These are phyloP conservation scores for Falco cherrug DNA, from an alignment of 2,797 vertebrate species.

Conservation along the genomic window DNA sequence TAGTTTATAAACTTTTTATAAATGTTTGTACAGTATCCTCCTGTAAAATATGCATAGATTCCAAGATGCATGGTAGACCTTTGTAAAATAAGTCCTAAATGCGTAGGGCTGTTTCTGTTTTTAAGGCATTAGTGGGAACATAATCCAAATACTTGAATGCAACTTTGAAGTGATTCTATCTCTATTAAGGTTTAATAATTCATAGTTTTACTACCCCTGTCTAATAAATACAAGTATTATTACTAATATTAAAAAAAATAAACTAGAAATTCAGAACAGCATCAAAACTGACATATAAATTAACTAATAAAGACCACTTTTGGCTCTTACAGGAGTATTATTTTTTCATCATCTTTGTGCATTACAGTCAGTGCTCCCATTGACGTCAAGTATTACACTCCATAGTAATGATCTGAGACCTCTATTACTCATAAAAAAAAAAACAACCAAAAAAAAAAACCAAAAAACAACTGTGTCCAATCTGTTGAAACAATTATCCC, in stretches of 20 bases:
- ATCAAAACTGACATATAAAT: neutral
- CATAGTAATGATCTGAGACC: conserved; percentile 21
- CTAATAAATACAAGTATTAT: conserved; percentile 7
- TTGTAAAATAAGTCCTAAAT: neutral
- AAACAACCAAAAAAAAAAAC: neutral
- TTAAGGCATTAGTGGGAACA: neutral
- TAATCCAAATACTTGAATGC: neutral
- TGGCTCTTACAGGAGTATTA: neutral
- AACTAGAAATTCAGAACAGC: neutral
- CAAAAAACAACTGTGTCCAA: neutral
- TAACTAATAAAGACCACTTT: neutral
- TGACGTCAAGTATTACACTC: conserved; percentile 29
- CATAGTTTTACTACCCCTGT: neutral
- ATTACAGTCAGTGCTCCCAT: neutral
- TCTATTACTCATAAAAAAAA: conserved; percentile 2
- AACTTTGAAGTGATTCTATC: neutral
- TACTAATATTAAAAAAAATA: conserved; percentile 5
- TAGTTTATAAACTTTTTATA: neutral
- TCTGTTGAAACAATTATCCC: conserved; percentile 63
- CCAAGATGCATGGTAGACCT: neutral
- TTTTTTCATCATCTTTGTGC: conserved; percentile 10
- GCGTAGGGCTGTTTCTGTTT: neutral
- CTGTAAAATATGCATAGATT: neutral
- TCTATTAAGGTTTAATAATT: conserved; percentile 7
- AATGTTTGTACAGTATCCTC: neutral